phyloP scores from a whole-genome alignment of 2,797 vertebrate species.

The Oreortyx pictus region DNA sequence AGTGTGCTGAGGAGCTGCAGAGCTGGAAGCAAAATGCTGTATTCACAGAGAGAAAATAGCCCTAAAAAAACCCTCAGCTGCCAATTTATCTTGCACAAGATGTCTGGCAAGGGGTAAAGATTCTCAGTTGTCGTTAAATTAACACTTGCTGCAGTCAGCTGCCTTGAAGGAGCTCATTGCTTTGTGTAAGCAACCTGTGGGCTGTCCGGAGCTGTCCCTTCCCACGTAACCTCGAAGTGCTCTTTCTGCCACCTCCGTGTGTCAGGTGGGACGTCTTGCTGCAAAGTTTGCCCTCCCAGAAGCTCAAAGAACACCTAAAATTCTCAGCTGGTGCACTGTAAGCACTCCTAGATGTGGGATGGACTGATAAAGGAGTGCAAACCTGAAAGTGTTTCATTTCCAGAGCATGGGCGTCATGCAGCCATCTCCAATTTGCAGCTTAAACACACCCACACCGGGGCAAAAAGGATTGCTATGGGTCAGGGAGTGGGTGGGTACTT shows the following conservation, averaged over 20 bases:
- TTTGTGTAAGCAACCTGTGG: background rate
- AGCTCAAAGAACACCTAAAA: background rate
- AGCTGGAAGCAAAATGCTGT: background rate
- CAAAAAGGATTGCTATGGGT: background rate
- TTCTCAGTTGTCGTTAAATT: background rate
- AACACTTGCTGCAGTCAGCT: background rate
- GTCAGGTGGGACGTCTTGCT: accelerated
- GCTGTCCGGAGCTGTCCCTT: background rate
- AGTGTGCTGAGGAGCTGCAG: accelerated
- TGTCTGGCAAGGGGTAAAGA: background rate
- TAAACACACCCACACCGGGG: accelerated
- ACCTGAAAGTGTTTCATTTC: background rate
- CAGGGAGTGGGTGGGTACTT: background rate
- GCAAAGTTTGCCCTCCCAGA: background rate
- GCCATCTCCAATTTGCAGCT: background rate
- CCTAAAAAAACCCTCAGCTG: background rate
- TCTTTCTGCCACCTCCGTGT: background rate
- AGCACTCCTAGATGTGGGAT: accelerated
- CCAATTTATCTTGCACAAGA: background rate
- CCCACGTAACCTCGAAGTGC: background rate
- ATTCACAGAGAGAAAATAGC: background rate
- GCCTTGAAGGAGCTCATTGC: background rate
- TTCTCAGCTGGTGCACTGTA: background rate
- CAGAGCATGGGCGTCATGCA: background rate
- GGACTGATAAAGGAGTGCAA: background rate